phyloP scores from a whole-genome alignment of 2,113 vertebrate genomes.

The Centropus bengalensis region DNA sequence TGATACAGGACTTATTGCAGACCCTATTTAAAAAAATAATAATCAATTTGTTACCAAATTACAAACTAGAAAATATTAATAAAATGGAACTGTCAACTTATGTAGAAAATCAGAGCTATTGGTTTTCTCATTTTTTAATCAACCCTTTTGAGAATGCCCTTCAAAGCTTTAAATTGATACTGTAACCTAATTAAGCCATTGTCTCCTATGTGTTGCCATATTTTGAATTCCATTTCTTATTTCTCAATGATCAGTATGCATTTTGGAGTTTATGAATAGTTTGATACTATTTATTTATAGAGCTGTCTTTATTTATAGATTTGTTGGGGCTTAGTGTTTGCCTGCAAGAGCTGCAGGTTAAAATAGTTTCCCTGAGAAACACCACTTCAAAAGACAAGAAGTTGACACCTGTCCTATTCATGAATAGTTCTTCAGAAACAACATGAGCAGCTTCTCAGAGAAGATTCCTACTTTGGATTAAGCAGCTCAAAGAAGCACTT shows the following conservation, averaged over 20 bases:
- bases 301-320: background rate
- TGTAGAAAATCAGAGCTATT: background rate
- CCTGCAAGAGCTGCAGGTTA: background rate
- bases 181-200: background rate
- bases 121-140: background rate
- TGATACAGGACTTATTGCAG: background rate
- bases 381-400: background rate
- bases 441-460: background rate
- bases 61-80: background rate
- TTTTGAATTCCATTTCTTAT: background rate
- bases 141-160: background rate
- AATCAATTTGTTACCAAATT: background rate
- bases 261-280: background rate
- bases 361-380: background rate
- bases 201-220: background rate
- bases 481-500: background rate
- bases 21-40: background rate
- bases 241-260: background rate
- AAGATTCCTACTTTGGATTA: background rate
- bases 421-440: background rate
- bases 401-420: background rate
- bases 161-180: background rate
- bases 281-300: background rate
- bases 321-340: background rate
- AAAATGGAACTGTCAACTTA: background rate